Base-by-base conservation (phyloP, 2,113 vertebrate species). In the Psophia crepitans region DNA sequence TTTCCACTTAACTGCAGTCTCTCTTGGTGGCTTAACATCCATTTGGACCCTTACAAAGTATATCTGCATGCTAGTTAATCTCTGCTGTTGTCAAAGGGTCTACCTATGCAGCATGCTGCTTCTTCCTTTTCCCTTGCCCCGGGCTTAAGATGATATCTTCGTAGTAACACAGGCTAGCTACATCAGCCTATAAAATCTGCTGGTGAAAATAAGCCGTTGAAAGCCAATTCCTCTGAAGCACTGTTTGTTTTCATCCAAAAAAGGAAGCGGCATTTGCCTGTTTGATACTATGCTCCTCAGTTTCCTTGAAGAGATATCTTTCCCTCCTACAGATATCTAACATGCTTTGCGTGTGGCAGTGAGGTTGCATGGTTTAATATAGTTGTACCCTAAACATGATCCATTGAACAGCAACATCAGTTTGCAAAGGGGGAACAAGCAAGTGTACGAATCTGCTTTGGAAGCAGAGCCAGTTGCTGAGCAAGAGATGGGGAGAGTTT, bases 31-130 rank as follows among this genome's bases (percentile, higher is more conserved):
- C 69, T 93, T 76, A 81, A 30, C 74, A 76, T 95, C 84, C 84
- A n/a, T 93, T 91, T 86, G 74, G 58, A 71, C 78, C 78, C 48
- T 88, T 95, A 57, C 75, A 87, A 96, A 93, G 84, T 89, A 49
- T 90, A 96, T 90, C 85, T 93, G 53, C 90, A 92, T 92, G 83
- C 75, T 84, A 86, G 87, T 90, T 94, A 84, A 92, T 95, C 90
- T 89, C 76, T 78, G 64, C 73, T 51, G 24, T 28, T 96, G 84
- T 80, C 84, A 91, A 94, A 65, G 73, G 46, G 48, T 84, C 85
- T 93, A 68, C 37, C 73, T 86, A 33, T 90, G 92, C 83, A 92
- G 63, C 57, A 37, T 33, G 53, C 76, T 86, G 23, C 60, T 87
- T 10, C 39, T 87, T 82, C 53, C 49, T 70, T 32, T 80, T 75